A percentile compares a stretch with the other conserved stretches of the same genome.
These are phyloP conservation scores for Cladorhizidae sp. DNA, from an alignment of 37 sponge, comb jelly and placozoan genomes.

Conservation along the genomic window DNA sequence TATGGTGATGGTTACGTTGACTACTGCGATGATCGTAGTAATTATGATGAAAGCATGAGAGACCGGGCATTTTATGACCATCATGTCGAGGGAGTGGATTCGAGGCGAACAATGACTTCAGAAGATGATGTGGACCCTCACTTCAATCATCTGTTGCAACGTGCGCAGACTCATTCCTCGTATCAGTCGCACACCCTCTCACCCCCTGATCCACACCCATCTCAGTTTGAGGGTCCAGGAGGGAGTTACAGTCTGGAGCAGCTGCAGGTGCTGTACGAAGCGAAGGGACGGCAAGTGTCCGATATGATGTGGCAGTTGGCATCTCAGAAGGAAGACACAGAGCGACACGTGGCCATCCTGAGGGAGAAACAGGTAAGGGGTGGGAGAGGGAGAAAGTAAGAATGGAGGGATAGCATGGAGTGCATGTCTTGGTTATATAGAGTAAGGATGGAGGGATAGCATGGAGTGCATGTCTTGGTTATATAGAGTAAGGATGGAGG, in stretches of 20 bases:
- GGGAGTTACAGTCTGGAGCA: constrained; percentile 11
- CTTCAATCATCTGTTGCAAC: background rate
- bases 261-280: constrained; percentile 40
- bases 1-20: too few relatives aligned
- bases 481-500: too few relatives aligned
- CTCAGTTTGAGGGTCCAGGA: background rate
- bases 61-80: too few relatives aligned
- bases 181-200: background rate
- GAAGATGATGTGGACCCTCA: background rate
- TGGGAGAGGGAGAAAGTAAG: too few relatives aligned
- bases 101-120: background rate
- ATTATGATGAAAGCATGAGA: too few relatives aligned
- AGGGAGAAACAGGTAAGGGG: constrained; percentile 28
- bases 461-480: too few relatives aligned
- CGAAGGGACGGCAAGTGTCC: constrained; percentile 12
- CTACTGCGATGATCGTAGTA: too few relatives aligned
- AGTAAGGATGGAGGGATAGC: too few relatives aligned
- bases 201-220: background rate
- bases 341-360: constrained; percentile 18
- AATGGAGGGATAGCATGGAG: too few relatives aligned
- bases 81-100: too few relatives aligned
- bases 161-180: background rate
- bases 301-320: constrained; percentile 31
- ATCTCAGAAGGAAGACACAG: constrained; percentile 3
- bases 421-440: too few relatives aligned